Evolutionary conservation across 2,888 invertebrate genomes (phyloP).

Genomic region (Drosophila anceps): DNA sequence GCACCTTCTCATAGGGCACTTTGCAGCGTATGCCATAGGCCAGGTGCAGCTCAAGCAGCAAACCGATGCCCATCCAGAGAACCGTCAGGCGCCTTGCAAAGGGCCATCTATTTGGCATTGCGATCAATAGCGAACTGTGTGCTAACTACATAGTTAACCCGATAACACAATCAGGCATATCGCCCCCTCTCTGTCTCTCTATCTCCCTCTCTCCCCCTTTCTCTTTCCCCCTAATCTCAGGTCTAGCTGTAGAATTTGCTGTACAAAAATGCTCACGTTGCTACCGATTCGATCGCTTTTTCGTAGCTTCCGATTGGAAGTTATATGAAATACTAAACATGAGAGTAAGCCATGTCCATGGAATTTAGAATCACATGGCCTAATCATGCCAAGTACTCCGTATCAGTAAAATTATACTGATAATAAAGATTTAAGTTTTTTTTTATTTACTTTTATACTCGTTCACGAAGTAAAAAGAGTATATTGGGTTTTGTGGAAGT

Average conservation of each 20-base stretch:
- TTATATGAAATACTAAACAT: too few species aligned
- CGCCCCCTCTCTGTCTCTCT: neutral
- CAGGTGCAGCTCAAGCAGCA: conserved; percentile 3
- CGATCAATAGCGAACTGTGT: conserved; percentile 34
- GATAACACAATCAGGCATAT: neutral
- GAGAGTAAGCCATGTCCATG: too few species aligned
- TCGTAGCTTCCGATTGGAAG: too few species aligned
- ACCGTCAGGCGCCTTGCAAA: neutral
- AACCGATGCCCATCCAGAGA: conserved; percentile 6
- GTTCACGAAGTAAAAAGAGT: too few species aligned
- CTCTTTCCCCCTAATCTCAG: neutral
- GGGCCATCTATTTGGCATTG: conserved; percentile 54
- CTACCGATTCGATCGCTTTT: neutral
- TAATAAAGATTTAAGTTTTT: too few species aligned
- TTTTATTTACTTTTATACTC: too few species aligned
- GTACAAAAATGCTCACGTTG: neutral
- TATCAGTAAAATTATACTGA: too few species aligned
- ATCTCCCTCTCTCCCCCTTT: neutral
- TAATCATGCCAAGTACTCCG: too few species aligned
- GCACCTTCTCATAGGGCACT: conserved; percentile 65
- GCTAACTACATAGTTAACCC: conserved; percentile 9
- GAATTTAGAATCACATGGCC: too few species aligned
- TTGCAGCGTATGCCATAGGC: conserved; percentile 49
- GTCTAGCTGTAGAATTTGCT: neutral
- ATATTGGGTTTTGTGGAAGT: too few species aligned